Percentiles rank a stretch among this genome's conserved stretches.
Conservation (phyloP, 2,888 invertebrate genomes). For the Lasioglossum marginatum region DNA sequence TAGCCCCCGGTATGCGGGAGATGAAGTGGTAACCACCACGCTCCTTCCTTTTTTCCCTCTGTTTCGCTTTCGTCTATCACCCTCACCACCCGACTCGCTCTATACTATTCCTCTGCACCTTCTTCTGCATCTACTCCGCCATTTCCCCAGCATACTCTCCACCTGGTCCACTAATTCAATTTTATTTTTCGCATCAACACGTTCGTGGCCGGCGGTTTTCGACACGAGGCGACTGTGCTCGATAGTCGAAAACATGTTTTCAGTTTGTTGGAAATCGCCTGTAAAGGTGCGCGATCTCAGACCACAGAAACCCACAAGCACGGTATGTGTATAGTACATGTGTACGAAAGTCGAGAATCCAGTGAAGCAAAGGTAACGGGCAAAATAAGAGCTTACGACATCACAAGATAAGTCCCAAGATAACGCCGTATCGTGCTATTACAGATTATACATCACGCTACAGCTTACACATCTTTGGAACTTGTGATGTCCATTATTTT, state of each 20-base stretch:
- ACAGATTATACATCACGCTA: too few relatives aligned
- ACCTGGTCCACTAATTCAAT: constrained; percentile 21
- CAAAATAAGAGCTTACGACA: too few relatives aligned
- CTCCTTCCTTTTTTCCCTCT: constrained; percentile 43
- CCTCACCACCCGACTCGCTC: neutral
- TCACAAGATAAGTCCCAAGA: too few relatives aligned
- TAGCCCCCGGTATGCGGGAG: constrained; percentile 67
- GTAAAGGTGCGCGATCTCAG: too few relatives aligned
- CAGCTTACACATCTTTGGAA: too few relatives aligned
- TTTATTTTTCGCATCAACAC: neutral
- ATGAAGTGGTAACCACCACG: constrained; percentile 64
- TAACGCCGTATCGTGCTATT: too few relatives aligned
- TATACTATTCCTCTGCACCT: too few relatives aligned
- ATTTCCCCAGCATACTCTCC: constrained; percentile 1
- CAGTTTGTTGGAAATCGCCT: neutral
- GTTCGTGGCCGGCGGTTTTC: neutral
- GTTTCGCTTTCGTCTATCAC: constrained; percentile 28
- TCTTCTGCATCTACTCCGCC: neutral
- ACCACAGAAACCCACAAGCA: too few relatives aligned
- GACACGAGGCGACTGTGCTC: neutral
- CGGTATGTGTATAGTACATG: too few relatives aligned
- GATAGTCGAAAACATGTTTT: neutral
- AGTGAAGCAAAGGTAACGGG: too few relatives aligned
- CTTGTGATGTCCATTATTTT: too few relatives aligned
- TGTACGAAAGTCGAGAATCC: too few relatives aligned